These are phyloP conservation scores for Porites australiensis DNA, from an alignment of 64 coral and sea anemone genomes.

Conservation along the genomic window DNA sequence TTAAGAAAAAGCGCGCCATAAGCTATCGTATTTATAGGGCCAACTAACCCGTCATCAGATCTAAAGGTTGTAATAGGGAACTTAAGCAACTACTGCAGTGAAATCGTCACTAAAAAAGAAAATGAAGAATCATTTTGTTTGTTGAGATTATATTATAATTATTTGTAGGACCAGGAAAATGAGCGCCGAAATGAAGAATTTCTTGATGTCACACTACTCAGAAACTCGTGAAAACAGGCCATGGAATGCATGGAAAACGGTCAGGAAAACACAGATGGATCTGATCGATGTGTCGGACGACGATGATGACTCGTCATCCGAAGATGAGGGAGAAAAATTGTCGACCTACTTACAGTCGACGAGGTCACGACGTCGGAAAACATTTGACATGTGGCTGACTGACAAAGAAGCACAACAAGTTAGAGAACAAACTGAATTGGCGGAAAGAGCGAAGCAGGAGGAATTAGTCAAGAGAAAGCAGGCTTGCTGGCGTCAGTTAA, in stretches of 20 bases:
- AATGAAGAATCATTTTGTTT: no score
- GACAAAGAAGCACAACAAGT: constrained; percentile 4
- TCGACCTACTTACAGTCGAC: background rate
- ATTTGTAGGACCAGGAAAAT: background rate
- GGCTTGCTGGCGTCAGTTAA: background rate
- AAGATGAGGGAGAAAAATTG: constrained; percentile 15
- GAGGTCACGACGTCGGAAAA: constrained; percentile 4
- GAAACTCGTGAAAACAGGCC: background rate
- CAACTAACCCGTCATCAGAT: no score
- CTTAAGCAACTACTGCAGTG: no score
- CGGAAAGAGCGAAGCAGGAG: background rate
- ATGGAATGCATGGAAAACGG: constrained; percentile 18
- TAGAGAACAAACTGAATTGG: background rate
- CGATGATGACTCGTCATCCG: constrained; percentile 20
- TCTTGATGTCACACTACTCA: background rate
- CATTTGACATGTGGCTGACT: constrained; percentile 16
- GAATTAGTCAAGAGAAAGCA: background rate
- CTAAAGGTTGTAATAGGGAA: no score
- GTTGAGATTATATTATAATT: background rate
- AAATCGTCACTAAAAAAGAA: no score
- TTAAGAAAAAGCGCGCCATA: no score
- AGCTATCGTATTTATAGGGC: no score
- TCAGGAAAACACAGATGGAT: constrained; percentile 19
- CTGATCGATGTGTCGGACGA: constrained; percentile 17
- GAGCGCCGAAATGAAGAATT: background rate